Evolutionary conservation across 2,797 vertebrate species (phyloP), one percentile per base, ranked within the genome.

Genomic region (Schizopygopsis pylzovi): DNA sequence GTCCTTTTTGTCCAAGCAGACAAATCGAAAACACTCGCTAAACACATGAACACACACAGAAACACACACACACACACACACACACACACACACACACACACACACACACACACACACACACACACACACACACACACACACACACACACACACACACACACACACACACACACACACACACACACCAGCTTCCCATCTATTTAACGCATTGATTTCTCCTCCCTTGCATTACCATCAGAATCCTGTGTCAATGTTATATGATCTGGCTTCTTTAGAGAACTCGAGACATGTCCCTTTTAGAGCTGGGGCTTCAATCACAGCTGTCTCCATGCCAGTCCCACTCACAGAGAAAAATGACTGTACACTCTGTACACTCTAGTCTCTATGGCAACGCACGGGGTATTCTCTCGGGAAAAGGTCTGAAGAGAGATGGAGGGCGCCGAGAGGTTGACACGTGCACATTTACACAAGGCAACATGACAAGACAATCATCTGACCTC

Each of bases 301-400:
- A 82, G 81, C 54, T 63, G n/a, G 83, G 85, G 86, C 88, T 89
- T 91, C 93, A 91, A 87, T 94, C 93, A 90, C 52, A 59, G 81
- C 91, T 85, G 90, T 89, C 92, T 92, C 91, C 90, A 90, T 65
- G 67, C 86, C 90, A 90, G 87, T 89, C 90, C 90, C 90, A 89
- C 88, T 81, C 88, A 83, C 39, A 59, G 39, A 81, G 83, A 78
- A 82, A 85, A 88, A 87, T 52, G 72, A 85, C 82, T 82, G 73
- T 37, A 76, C 41, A 20, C 59, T 25, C 28, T 28, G 28, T 28
- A 28, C 28, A 28, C 28, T 33, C 28, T 33, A 33, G 82, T 90
- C 88, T 85, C 88, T 87, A 87, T 67, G 61, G 88, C 82, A 90
- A 90, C 87, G 68, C 63, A 43, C 15, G 1, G 49, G 37, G 76